These are phyloP conservation scores for Brachionus calyciflorus DNA, from an alignment of 1,140 invertebrate genomes.

Conservation along the genomic window DNA sequence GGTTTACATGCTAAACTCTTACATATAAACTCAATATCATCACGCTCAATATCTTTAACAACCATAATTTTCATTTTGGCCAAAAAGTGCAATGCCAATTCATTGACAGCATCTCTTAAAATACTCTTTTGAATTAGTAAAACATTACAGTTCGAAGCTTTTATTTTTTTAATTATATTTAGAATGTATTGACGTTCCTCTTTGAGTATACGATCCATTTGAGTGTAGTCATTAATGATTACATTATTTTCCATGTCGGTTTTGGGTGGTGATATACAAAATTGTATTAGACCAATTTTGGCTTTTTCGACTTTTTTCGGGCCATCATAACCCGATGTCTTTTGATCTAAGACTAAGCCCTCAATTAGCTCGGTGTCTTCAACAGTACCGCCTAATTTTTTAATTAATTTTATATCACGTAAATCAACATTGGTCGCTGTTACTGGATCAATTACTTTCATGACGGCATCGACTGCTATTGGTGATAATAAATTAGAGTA, in stretches of 20 bases:
- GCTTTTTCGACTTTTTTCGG: slow-evolving; percentile 81
- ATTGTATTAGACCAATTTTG: slow-evolving; percentile 97
- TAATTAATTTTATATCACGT: slow-evolving; percentile 87
- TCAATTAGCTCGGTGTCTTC: slow-evolving; percentile 95
- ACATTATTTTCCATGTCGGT: slow-evolving; percentile 99
- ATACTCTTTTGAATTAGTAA: slow-evolving; percentile 98
- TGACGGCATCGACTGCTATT: slow-evolving; percentile 92
- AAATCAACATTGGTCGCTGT: slow-evolving; percentile 70
- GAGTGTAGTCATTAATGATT: slow-evolving; percentile 93
- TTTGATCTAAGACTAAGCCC: slow-evolving; percentile 88
- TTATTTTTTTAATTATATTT: slow-evolving; percentile 98
- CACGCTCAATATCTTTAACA: slow-evolving; percentile 92
- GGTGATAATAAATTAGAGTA: slow-evolving; percentile 89
- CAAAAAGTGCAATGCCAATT: slow-evolving; percentile 93
- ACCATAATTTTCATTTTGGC: slow-evolving; percentile 99
- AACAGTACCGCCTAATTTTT: slow-evolving; percentile 85
- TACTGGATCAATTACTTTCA: slow-evolving; percentile 74
- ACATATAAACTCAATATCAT: slow-evolving; percentile 94
- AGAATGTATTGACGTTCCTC: slow-evolving; percentile 96
- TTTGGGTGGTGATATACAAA: slow-evolving; percentile 98
- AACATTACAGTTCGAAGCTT: slow-evolving; percentile 96
- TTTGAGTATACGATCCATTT: slow-evolving; percentile 97
- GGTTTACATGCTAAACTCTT: slow-evolving; percentile 88
- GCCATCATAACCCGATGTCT: slow-evolving; percentile 81
- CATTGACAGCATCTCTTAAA: slow-evolving; percentile 89